Conservation (phyloP, 2,888 invertebrate species). For the Apeira syringaria region DNA sequence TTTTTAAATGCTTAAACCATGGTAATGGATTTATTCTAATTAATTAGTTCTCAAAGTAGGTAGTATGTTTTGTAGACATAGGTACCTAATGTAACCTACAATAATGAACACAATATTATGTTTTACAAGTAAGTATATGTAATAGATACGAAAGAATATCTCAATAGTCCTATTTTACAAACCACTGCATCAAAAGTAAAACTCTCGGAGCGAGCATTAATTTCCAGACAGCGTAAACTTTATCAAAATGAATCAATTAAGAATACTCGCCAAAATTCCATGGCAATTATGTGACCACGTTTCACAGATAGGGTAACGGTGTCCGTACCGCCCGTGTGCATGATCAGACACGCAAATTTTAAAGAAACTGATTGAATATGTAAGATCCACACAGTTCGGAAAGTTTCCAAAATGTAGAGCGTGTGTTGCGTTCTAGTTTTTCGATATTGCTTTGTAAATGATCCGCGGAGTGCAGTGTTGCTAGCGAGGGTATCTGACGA, state of each 20-base stretch:
- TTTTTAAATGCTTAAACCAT: too few species aligned
- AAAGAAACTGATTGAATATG: slow-evolving; percentile 32
- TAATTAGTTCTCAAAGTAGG: too few species aligned
- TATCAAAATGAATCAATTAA: slow-evolving; percentile 13
- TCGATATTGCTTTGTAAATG: slow-evolving; percentile 42
- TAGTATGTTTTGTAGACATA: too few species aligned
- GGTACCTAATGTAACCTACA: too few species aligned
- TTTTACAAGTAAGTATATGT: too few species aligned
- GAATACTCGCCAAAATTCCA: slow-evolving; percentile 7
- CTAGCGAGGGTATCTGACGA: slow-evolving; percentile 48
- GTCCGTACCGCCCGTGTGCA: slow-evolving; percentile 26
- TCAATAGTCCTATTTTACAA: too few species aligned
- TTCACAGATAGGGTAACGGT: slow-evolving; percentile 23
- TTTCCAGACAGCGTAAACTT: too few species aligned
- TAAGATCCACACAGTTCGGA: slow-evolving; percentile 26
- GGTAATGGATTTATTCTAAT: too few species aligned
- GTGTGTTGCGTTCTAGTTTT: slow-evolving; percentile 47
- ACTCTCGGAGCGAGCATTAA: too few species aligned
- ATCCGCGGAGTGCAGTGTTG: slow-evolving; percentile 44
- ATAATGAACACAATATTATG: too few species aligned
- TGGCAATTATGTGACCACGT: slow-evolving; percentile 7
- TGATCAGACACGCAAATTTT: slow-evolving; percentile 33
- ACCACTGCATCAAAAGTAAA: too few species aligned
- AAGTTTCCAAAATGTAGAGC: slow-evolving; percentile 36
- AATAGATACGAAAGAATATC: too few species aligned